Conservation (phyloP, 2,797 vertebrate species). For the Gobionotothen gibberifrons region DNA sequence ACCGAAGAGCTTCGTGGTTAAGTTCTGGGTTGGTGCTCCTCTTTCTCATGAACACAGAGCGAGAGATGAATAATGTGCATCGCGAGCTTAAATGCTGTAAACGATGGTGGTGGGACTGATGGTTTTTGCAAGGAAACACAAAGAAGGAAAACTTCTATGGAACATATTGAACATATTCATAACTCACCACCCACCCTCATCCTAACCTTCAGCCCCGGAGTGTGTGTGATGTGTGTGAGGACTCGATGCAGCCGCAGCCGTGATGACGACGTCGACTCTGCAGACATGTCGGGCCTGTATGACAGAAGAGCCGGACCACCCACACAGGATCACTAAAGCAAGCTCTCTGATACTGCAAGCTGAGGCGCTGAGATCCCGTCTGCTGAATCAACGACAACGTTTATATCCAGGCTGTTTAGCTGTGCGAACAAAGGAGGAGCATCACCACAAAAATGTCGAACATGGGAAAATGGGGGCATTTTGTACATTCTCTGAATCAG, state of each 20-base stretch:
- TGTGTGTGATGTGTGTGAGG: slow-evolving; percentile 29
- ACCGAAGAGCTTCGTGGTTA: slow-evolving; percentile 32
- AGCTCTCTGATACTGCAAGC: slow-evolving; percentile 20
- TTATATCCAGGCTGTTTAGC: slow-evolving; percentile 31
- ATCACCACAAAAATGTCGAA: slow-evolving; percentile 51
- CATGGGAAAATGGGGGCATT: slow-evolving; percentile 27
- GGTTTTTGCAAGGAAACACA: slow-evolving; percentile 18
- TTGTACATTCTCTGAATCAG: background rate
- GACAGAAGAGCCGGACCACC: slow-evolving; percentile 62
- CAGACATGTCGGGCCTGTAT: slow-evolving; percentile 34
- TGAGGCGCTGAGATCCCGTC: slow-evolving; percentile 16
- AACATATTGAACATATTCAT: slow-evolving; percentile 47
- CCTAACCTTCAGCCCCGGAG: slow-evolving; percentile 27
- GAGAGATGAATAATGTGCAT: slow-evolving; percentile 40
- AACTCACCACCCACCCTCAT: slow-evolving; percentile 40
- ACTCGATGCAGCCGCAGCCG: slow-evolving; percentile 24
- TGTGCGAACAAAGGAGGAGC: slow-evolving; percentile 43
- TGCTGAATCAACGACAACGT: slow-evolving; percentile 41
- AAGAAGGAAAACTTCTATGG: slow-evolving; percentile 44
- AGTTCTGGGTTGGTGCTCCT: slow-evolving; percentile 36
- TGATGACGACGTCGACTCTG: slow-evolving; percentile 47
- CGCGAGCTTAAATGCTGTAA: slow-evolving; percentile 32
- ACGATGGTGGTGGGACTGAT: slow-evolving; percentile 22
- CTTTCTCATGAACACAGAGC: slow-evolving; percentile 30
- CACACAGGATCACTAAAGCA: slow-evolving; percentile 31